Evolutionary conservation across 2,797 vertebrate genomes (phyloP), one percentile per base, ranked within the genome.

Genomic region (Lophius americanus): DNA sequence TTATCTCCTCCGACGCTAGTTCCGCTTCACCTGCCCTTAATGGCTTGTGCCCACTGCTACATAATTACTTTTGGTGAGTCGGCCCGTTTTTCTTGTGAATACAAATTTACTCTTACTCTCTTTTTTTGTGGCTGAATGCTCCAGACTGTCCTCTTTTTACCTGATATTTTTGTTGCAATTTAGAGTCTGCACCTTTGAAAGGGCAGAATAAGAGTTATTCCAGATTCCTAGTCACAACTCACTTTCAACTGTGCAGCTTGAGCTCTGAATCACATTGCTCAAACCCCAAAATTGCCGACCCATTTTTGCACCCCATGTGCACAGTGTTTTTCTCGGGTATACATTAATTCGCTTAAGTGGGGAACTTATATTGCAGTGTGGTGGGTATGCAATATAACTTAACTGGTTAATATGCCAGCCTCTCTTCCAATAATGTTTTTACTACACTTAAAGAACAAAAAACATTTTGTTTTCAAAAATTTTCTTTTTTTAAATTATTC

Each of bases 1-100:
- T 80, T 84, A 82, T 82, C 76, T 75, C 63, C 32, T 80, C 78
- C 63, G 44, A 47, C 59, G 75, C 64, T 70, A 83, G 76, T 85
- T 85, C 72, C 65, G 68, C 68, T 70, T 66, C 63, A 73, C 46
- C 54, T 8, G 7, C 68, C 76, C 66, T 81, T 57, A 50, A 68
- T 78, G 76, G 61, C 64, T 75, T 84, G 68, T 89, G 85, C 80
- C 84, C 78, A 68, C 12, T 33, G 53, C 56, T 57, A 66, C 52
- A 54, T 66, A 61, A 68, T 75, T 70, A 50, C 55, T 79, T 55
- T 12, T 54, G 51, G 32, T 75, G 75, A 82, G 59, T 87, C 76
- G 77, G 74, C 81, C 62, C 32, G 79, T 81, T 12, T 46, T 36
- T 35, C 49, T 58, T 1, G 4, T 64, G 44, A 63, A 72, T 37